These are phyloP conservation scores for Caenorhabditis sp. DNA, from an alignment of 2,888 invertebrate species.

Conservation along the genomic window DNA sequence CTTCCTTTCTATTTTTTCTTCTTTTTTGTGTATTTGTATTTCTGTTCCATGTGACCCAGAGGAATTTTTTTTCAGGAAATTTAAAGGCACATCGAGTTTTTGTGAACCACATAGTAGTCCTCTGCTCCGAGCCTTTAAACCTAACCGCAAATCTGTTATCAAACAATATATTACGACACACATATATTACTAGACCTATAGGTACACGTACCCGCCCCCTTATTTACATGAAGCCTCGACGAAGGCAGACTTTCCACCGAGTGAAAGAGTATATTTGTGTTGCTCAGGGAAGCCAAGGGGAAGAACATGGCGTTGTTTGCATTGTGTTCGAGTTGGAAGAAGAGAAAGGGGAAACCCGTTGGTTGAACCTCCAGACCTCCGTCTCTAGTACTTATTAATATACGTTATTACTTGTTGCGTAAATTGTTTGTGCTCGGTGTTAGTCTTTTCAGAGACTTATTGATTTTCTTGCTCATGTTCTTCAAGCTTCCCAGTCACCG, in stretches of 20 bases:
- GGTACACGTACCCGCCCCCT: background rate
- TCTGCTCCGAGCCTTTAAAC: no score
- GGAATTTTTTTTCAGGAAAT: no score
- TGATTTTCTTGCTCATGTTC: slow-evolving; percentile 6
- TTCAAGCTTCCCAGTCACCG: no score
- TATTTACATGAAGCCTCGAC: background rate
- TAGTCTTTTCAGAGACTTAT: background rate
- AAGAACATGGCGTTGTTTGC: background rate
- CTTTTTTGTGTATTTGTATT: no score
- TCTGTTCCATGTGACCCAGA: no score
- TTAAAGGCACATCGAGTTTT: no score
- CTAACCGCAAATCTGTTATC: no score
- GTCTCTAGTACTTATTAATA: no score
- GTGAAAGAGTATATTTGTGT: background rate
- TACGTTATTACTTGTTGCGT: slow-evolving; percentile 7
- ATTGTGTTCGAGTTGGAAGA: slow-evolving; percentile 11
- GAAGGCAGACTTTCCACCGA: background rate
- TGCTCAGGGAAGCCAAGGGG: background rate
- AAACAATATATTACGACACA: no score
- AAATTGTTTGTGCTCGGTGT: slow-evolving; percentile 3
- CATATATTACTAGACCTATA: no score
- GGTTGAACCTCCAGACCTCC: background rate
- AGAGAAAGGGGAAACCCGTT: background rate
- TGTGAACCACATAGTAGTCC: no score
- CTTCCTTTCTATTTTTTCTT: no score